Base-by-base conservation (phyloP, 2,797 vertebrate genomes). In the Limnodromus scolopaceus region DNA sequence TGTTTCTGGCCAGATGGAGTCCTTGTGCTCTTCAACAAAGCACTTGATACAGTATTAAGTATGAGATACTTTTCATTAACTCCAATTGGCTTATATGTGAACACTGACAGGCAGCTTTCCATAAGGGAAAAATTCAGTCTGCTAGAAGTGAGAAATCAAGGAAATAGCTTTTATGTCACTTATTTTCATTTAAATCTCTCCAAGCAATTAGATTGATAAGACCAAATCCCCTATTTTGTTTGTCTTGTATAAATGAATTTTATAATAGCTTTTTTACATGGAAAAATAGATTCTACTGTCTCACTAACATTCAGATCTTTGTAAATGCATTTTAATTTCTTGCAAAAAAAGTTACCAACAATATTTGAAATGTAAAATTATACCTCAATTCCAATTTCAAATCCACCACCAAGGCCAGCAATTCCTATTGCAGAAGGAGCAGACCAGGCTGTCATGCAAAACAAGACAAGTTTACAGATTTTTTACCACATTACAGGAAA, bases 321-420 rank as follows among this genome's bases (percentile, higher is more conserved):
- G 10, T 65, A 25, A 81, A 54, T 39, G 32, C 24, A 75, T 78
- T 84, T 83, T 86, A 86, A 81, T 75, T 93, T 87, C 53, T 94
- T 90, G 72, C 57, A 84, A 89, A 95, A 94, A 75, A 74, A 61
- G 53, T 76, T 76, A 93, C 61, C 66, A 94, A 85, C 32, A 84
- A 72, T 63, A 87, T 69, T 91, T 84, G 4, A 79, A 63, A 94
- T 55, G 27, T 25, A 69, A 89, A 87, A 82, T 60, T 46, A 79
- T 97, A 99, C 99, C 99, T 99, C 99, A 63, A 99, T 98, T 58
- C 99, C 99, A 32, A 99, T 99, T 97, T 99, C 99, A 89, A 99
- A 99, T 91, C 99, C 99, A 96, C 99, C 99, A 54, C 99, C 99
- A 41, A 99, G 98, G 34, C 99, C 99, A 36, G 99, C 99, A 41